A percentile compares a stretch with the other conserved stretches of the same genome.
These are phyloP conservation scores for Aleiodes leptofemur DNA, from an alignment of 2,888 invertebrate genomes.

Conservation along the genomic window DNA sequence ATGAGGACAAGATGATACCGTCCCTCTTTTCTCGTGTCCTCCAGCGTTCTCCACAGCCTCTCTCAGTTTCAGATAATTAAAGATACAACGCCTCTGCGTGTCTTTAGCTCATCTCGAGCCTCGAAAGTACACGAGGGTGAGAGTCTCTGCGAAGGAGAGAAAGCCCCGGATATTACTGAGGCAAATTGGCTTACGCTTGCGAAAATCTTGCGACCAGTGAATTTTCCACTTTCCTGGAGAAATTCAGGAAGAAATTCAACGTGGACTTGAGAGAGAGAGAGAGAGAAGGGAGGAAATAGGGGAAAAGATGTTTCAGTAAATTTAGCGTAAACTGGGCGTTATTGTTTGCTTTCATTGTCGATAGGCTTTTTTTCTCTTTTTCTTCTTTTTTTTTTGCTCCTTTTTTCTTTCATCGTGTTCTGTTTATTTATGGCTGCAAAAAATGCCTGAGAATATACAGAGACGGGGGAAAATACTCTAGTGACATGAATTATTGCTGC, in stretches of 20 bases:
- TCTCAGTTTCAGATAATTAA: conserved; percentile 66
- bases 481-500: no score
- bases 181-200: conserved; percentile 68
- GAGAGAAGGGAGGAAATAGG: no score
- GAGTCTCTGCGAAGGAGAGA: conserved; percentile 35
- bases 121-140: conserved; percentile 35
- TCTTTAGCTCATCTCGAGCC: conserved; percentile 28
- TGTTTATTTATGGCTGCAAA: neutral
- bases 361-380: neutral
- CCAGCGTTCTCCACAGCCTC: conserved; percentile 45
- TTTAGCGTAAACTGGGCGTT: conserved; percentile 52
- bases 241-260: conserved; percentile 30
- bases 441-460: no score
- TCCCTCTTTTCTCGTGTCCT: conserved; percentile 56
- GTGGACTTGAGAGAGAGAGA: conserved; percentile 35
- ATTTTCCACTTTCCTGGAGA: conserved; percentile 31
- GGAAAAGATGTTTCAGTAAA: conserved; percentile 43
- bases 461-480: no score
- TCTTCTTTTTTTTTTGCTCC: no score
- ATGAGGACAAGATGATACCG: conserved; percentile 68
- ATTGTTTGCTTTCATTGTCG: conserved; percentile 13
- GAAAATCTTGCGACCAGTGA: conserved; percentile 46
- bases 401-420: neutral
- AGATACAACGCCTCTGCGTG: conserved; percentile 67
- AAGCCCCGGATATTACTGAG: conserved; percentile 41